Evolutionary conservation across 2,797 vertebrate genomes (phyloP), one percentile per base, ranked within the genome.

Genomic region (Epinephelus coioides): DNA sequence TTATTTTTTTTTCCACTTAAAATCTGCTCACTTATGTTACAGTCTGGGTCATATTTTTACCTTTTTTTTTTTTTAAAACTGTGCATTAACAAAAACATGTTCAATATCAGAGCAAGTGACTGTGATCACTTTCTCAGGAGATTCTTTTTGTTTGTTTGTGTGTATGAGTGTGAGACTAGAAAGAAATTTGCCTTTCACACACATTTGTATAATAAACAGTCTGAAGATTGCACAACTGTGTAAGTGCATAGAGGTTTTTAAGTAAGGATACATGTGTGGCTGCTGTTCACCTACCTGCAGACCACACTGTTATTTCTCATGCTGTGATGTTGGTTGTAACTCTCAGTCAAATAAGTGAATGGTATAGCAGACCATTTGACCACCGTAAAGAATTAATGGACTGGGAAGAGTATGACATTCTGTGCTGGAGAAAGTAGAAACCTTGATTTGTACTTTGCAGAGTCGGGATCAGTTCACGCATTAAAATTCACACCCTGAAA

Each of bases 51-150:
- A 77, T 44, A 55, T 59, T 72, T 47, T 76, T 65, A 27, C 51
- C 66, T 2, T 80, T 49, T 82, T 80, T 76, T 56, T 76, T 44
- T 76, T 21, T 21, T 21, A 30, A 30, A 80, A 59, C 2, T 0
- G 8, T 69, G 65, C 60, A 67, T 78, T 40, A 60, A 78, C 62
- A 78, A 53, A 78, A 25, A 61, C 19, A 34, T 15, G 12, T 77
- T 78, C 15, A 69, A 1, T 23, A 69, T 81, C n/a, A 67, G 54
- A 77, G 74, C 25, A 69, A 69, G 71, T 74, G 73, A 74, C 23
- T 1, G 21, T 50, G 23, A 51, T 82, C 76, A 50, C 68, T 70
- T 66, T 62, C 49, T 81, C 44, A 59, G 67, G 80, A 77, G 67
- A 64, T 34, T 25, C 43, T 2, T 69, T 30, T 30, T 30, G 27